These are phyloP conservation scores for Dunckerocampus dactyliophorus DNA, from an alignment of 2,113 vertebrate species.

Conservation along the genomic window DNA sequence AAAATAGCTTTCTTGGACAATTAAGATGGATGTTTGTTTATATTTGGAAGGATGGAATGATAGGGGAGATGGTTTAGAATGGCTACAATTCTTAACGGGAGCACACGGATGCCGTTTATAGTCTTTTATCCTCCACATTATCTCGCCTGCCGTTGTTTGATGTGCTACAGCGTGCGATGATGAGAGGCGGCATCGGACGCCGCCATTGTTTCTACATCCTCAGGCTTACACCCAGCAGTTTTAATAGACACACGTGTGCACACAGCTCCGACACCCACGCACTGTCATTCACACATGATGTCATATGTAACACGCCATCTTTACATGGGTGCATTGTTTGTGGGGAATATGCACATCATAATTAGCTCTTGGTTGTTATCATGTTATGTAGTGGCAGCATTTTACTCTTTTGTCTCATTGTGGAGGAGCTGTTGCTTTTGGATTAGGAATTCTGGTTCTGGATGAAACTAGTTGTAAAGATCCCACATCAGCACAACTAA, in stretches of 20 bases:
- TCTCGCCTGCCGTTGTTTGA: slow-evolving; percentile 37
- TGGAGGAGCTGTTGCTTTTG: not conserved
- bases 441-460: not conserved
- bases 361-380: not conserved
- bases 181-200: slow-evolving; percentile 48
- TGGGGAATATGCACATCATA: not conserved
- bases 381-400: not conserved
- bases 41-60: slow-evolving; percentile 46
- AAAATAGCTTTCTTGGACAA: slow-evolving; percentile 44
- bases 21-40: slow-evolving; percentile 49
- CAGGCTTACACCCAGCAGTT: slow-evolving; percentile 35
- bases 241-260: slow-evolving; percentile 39
- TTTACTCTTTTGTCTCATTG: not conserved
- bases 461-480: not conserved
- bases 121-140: slow-evolving; percentile 43
- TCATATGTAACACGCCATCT: slow-evolving; percentile 20
- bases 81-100: slow-evolving; percentile 39
- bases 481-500: not conserved
- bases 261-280: slow-evolving; percentile 25
- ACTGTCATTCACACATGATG: not conserved
- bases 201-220: slow-evolving; percentile 48
- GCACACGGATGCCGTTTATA: slow-evolving; percentile 43
- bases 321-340: not conserved
- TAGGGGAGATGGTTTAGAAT: slow-evolving; percentile 27
- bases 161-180: slow-evolving; percentile 42